Evolutionary conservation across 1,140 invertebrate genomes (phyloP).

Genomic region (Megalonaias nervosa): DNA sequence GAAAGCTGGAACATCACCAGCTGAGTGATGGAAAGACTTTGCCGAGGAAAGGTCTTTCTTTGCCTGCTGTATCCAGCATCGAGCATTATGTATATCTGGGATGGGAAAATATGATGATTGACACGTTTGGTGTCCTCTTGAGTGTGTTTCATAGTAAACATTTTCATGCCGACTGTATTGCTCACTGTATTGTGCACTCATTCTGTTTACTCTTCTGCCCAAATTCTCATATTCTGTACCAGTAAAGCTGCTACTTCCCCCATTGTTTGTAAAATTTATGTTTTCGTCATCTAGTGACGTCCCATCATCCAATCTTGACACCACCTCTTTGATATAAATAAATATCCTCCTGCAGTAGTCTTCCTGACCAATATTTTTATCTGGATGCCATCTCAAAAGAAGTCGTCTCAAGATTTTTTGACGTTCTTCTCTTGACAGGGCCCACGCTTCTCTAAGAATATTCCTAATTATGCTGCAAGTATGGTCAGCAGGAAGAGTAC

Average conservation of each 20-base stretch:
- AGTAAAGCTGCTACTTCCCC: constrained; percentile 1
- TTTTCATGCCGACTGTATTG: constrained; percentile 10
- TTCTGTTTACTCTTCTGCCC: background rate
- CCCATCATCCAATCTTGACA: constrained; percentile 22
- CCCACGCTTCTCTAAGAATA: constrained; percentile 43
- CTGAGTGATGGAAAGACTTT: constrained; percentile 1
- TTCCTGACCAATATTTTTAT: constrained; percentile 50
- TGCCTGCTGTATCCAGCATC: constrained; percentile 49
- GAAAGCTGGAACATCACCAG: constrained; percentile 19
- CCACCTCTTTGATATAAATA: constrained; percentile 36
- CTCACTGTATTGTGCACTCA: background rate
- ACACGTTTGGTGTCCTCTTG: background rate
- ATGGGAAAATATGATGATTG: background rate
- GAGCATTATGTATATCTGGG: constrained; percentile 23
- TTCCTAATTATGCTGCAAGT: constrained; percentile 35
- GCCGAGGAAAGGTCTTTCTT: constrained; percentile 43
- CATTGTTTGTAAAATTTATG: constrained; percentile 14
- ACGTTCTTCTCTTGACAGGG: constrained; percentile 39
- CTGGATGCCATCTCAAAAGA: constrained; percentile 61
- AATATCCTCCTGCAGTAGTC: constrained; percentile 47
- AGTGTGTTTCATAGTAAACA: constrained; percentile 5
- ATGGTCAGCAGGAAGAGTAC: constrained; percentile 1
- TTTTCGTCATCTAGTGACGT: constrained; percentile 3
- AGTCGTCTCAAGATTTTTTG: constrained; percentile 58
- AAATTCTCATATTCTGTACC: background rate